phyloP scores from a whole-genome alignment of 2,888 invertebrate species.

The Nemurella pictetii region DNA sequence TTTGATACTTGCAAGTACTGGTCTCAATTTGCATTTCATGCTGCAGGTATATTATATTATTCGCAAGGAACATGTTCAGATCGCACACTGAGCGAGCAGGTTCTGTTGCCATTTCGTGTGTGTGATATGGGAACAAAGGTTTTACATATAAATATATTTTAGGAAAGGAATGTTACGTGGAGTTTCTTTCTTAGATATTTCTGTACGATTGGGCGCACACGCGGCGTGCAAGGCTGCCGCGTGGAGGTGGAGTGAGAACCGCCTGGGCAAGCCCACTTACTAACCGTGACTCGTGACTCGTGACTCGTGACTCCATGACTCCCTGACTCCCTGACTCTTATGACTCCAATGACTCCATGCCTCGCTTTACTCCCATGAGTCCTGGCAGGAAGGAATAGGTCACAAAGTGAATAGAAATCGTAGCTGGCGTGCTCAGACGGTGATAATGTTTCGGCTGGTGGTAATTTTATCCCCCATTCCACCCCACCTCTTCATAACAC shows the following conservation, averaged over 20 bases:
- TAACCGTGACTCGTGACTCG: background rate
- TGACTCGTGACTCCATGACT: background rate
- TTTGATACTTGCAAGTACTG: background rate
- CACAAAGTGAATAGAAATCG: constrained; percentile 13
- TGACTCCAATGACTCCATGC: too few relatives aligned
- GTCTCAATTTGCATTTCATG: background rate
- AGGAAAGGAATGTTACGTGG: constrained; percentile 24
- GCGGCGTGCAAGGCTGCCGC: background rate
- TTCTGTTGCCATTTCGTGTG: constrained; percentile 17
- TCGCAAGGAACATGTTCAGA: background rate
- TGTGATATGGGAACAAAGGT: constrained; percentile 23
- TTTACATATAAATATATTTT: constrained; percentile 29
- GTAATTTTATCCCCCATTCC: background rate
- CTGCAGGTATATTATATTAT: background rate
- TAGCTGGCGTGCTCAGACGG: background rate
- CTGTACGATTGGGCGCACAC: constrained; percentile 19
- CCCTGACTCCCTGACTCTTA: too few relatives aligned
- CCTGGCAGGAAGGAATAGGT: background rate
- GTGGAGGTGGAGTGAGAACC: too few relatives aligned
- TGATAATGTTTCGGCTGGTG: background rate
- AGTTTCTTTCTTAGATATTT: constrained; percentile 29
- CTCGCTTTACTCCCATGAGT: too few relatives aligned
- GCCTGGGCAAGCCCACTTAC: background rate
- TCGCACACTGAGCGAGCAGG: background rate
- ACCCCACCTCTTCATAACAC: background rate